Evolutionary conservation across 2,888 invertebrate genomes (phyloP), one percentile per base, ranked within the genome.

Genomic region (Tethea ocularis): DNA sequence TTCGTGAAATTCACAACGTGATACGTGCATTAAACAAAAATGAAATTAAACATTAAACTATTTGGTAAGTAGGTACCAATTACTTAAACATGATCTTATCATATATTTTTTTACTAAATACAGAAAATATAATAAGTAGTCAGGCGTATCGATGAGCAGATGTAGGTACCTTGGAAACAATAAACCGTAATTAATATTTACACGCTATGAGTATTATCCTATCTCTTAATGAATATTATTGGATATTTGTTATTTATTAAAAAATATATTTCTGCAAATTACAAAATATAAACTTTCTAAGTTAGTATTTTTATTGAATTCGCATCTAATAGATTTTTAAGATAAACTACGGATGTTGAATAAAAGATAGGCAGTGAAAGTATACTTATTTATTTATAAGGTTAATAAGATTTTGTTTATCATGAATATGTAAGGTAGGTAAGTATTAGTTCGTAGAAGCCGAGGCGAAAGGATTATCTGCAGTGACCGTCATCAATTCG

Each of bases 21-120:
- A 75, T 75, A 77, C 70, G 74, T 78, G 75, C 59, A 64, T 64
- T 66, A 59, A 65, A 67, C 72, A 88, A 78, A n/a, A 71, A 92
- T 92, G 91, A 91, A 88, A 77, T 75, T 91, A 63, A 83, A 87
- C 62, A 77, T 91, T 41, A 88, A 89, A 82, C 17, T 83, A 60
- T 90, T 91, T 63, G 91, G 91, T 92, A 74, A 89, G 90, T 77
- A 17, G 46, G 60, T 56, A 46, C 36, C 51, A 56, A 57, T 56
- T 26, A 61, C 33, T 20, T 20, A 22, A 20, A 26, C 7, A 26
- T 0, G 5, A 26, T 26, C 26, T n/a, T n/a, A 10, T 26, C 3
- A 10, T 22, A 20, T 17, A 2, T 20, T 46, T 20, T 46, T 46
- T 46, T 10, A 46, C 10, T 46, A 46, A 46, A 46, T 20, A 10